These are phyloP conservation scores for Solenopsis invicta DNA, from an alignment of 1,140 invertebrate genomes.

Conservation along the genomic window DNA sequence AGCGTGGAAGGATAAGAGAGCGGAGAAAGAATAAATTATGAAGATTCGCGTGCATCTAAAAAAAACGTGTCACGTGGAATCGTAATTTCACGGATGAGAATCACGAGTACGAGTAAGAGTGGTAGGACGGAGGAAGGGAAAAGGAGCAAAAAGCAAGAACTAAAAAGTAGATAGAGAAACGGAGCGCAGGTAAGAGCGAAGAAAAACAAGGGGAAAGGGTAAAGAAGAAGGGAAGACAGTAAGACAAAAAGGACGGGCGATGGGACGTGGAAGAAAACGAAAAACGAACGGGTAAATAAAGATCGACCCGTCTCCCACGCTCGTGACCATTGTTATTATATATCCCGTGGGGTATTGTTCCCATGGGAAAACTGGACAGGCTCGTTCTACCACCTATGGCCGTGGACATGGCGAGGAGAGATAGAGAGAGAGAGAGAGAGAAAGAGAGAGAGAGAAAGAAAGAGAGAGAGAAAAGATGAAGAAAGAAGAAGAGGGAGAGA, in stretches of 20 bases:
- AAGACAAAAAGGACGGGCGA: constrained; percentile 32
- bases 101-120: constrained; percentile 1
- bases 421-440: constrained; percentile 22
- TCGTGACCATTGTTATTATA: constrained; percentile 82
- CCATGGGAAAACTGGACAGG: constrained; percentile 84
- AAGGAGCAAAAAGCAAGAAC: not conserved
- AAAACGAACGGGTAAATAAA: constrained; percentile 81
- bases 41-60: constrained; percentile 43
- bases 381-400: constrained; percentile 78
- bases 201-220: constrained; percentile 46
- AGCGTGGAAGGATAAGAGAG: not conserved
- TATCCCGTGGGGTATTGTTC: constrained; percentile 83
- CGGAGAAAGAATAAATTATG: not conserved
- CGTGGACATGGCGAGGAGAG: constrained; percentile 52
- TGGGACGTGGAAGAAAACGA: constrained; percentile 68
- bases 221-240: not conserved
- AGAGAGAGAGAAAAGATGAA: not conserved
- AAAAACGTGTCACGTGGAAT: constrained; percentile 60
- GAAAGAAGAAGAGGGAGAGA: constrained; percentile 38
- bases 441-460: constrained; percentile 35
- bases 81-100: constrained; percentile 66
- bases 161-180: not conserved
- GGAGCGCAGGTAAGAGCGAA: not conserved
- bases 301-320: constrained; percentile 81
- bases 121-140: not conserved